Evolutionary conservation across 37 sponge, comb jelly and placozoan genomes (phyloP), one percentile per base, ranked within the genome.

Genomic region (Tethya wilhelma): DNA sequence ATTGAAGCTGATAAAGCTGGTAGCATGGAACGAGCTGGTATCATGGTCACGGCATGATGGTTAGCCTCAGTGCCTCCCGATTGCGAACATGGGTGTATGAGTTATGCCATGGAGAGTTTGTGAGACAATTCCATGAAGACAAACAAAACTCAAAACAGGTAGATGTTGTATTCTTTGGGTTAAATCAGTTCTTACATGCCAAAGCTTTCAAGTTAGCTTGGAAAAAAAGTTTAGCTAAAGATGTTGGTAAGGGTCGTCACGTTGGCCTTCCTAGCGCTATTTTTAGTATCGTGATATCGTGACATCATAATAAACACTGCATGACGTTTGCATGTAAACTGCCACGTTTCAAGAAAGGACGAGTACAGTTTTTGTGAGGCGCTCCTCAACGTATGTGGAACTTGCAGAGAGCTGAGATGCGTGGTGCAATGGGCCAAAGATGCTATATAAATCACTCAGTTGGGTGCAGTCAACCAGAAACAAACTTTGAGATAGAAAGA

Each of bases 31-130:
- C n/a, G n/a, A n/a, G n/a, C n/a, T n/a, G n/a, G n/a, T n/a, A n/a
- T n/a, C n/a, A n/a, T n/a, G n/a, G n/a, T n/a, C n/a, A n/a, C n/a
- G n/a, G n/a, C n/a, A n/a, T n/a, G n/a, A n/a, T n/a, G n/a, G n/a
- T n/a, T n/a, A n/a, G n/a, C n/a, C n/a, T n/a, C n/a, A n/a, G n/a
- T n/a, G n/a, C n/a, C n/a, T n/a, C n/a, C n/a, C n/a, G n/a, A n/a
- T n/a, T n/a, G n/a, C n/a, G n/a, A n/a, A n/a, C n/a, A n/a, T 93
- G 93, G 93, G 59, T 68, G 1, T 93, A 93, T 59, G 93, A 93
- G 44, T 58, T 93, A 19, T 93, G 93, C 41, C 79, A 85, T 67
- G 70, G 86, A 11, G 30, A 73, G 36, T 67, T 78, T 9, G 25
- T 93, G 55, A 79, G 86, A 39, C 93, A 93, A 56, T 89, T 70